Evolutionary conservation across 2,888 invertebrate species (phyloP), one percentile per base, ranked within the genome.

Genomic region (Cheilosia variabilis): DNA sequence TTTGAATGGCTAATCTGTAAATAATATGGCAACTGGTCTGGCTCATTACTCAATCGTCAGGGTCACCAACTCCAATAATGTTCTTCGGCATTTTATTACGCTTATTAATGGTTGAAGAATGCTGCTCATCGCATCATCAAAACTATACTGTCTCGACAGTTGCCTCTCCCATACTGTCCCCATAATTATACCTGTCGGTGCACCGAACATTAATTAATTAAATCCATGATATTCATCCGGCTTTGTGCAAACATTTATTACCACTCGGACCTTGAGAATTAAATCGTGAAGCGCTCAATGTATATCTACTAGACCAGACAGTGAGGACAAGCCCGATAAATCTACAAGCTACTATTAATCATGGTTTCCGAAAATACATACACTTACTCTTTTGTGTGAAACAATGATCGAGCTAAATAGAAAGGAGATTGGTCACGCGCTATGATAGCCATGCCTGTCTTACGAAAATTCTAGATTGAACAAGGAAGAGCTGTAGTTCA

Each of bases 331-430:
- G 1, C 17, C 45, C 43, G 43, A n/a, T n/a, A 43, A 6, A 43
- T 43, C 43, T 43, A 43, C 43, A n/a, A n/a, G n/a, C 43, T 17
- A 43, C n/a, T 43, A 43, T 43, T 43, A 43, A 43, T 43, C 43
- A 43, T 43, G n/a, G n/a, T 43, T 43, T 17, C 17, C 45, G 17
- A 45, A 43, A 43, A 17, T 45, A 45, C 15, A n/a, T n/a, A 7
- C 7, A 17, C 15, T 45, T 17, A 37, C 3, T 13, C 37, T 10
- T 13, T 13, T 37, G 37, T n/a, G 43, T n/a, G 6, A 43, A 15
- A 45, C 45, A 45, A 45, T 6, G n/a, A 17, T 15, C 7, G 45
- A 17, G 4, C 7, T 1, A 9, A 7, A 31, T 6, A 43, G 43
- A 43, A 15, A n/a, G 13, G 43, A 15, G 43, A 43, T 43, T 43